Evolutionary conservation across 1,140 invertebrate genomes (phyloP).

Genomic region (Polypedilum vanderplanki): DNA sequence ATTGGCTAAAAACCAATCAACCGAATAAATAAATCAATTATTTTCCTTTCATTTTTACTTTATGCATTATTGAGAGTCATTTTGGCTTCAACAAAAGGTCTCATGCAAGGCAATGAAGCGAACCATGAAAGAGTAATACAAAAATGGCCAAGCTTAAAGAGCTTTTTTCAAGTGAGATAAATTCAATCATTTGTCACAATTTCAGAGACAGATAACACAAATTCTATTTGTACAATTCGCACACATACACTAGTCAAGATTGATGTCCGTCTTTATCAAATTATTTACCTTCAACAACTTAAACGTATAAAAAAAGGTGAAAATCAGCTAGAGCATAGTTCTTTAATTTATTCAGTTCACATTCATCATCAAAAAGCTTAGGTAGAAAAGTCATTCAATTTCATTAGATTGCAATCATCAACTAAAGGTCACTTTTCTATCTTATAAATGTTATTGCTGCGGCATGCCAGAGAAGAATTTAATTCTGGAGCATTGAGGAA

Average conservation of each 20-base stretch:
- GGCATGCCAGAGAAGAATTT: not conserved
- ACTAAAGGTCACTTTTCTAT: not conserved
- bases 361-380: not conserved
- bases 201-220: not conserved
- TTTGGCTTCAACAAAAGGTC: not conserved
- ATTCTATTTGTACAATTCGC: not conserved
- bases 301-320: not conserved
- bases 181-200: not conserved
- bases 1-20: slow-evolving; percentile 11
- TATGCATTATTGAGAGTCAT: slow-evolving; percentile 13
- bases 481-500: slow-evolving; percentile 3
- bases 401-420: slow-evolving; percentile 1
- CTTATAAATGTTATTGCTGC: not conserved
- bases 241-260: not conserved
- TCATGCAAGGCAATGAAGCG: not conserved
- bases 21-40: slow-evolving; percentile 24
- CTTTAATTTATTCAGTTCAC: not conserved
- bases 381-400: not conserved
- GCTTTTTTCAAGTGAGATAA: not conserved
- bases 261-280: not conserved
- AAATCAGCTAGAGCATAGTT: too few relatives aligned
- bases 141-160: not conserved
- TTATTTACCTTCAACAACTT: not conserved
- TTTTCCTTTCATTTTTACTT: not conserved
- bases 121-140: not conserved